A percentile compares a stretch with the other conserved stretches of the same genome.
Evolutionary conservation across 2,797 vertebrate genomes (phyloP).

Genomic region (Mus minutoides): DNA sequence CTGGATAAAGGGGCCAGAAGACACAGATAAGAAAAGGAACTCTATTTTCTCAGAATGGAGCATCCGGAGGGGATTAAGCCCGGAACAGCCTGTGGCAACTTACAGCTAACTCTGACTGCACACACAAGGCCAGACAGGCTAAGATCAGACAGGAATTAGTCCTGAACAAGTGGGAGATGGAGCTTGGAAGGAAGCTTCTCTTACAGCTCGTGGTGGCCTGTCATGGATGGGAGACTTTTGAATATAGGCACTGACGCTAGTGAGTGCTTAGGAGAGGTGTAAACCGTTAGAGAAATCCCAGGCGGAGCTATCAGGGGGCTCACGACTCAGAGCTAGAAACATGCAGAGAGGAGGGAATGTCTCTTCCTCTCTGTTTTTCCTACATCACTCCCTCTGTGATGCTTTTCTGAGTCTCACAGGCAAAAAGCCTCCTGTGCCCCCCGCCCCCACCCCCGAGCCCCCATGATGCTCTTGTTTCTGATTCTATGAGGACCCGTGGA

Average conservation of each 20-base stretch:
- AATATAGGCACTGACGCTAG: neutral
- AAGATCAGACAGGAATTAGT: neutral
- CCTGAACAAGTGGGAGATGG: neutral
- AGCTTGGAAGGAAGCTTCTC: neutral
- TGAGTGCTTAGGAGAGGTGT: neutral
- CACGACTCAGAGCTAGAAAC: neutral
- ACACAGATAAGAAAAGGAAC: neutral
- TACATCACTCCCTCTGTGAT: neutral
- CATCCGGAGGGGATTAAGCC: neutral
- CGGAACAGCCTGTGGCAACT: neutral
- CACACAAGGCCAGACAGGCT: neutral
- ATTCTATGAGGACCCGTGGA: neutral
- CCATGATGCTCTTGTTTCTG: neutral
- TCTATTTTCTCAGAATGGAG: neutral
- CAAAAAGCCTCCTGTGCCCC: neutral
- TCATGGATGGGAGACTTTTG: neutral
- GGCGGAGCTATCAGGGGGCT: neutral
- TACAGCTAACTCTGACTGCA: neutral
- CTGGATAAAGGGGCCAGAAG: neutral
- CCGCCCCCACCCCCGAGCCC: neutral
- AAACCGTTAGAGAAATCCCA: neutral
- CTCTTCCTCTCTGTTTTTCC: neutral
- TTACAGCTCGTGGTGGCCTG: neutral
- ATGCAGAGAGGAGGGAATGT: neutral
- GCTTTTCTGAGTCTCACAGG: neutral